These are phyloP conservation scores for Pterostichus niger DNA, from an alignment of 2,888 invertebrate species.

Conservation along the genomic window DNA sequence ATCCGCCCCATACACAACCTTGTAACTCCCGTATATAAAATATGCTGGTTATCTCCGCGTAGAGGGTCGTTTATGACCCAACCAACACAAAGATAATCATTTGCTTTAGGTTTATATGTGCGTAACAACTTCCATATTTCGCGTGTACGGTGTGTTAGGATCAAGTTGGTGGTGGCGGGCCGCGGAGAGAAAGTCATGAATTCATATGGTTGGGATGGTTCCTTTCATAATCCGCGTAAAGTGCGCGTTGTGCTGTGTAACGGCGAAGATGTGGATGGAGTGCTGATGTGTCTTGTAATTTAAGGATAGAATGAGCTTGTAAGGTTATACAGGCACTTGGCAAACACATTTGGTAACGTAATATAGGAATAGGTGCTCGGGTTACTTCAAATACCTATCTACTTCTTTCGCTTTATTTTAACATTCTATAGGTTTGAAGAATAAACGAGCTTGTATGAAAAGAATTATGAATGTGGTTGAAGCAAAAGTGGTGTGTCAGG, in stretches of 20 bases:
- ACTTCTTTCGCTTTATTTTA: too few relatives aligned
- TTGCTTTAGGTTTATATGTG: slow-evolving; percentile 39
- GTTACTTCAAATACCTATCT: too few relatives aligned
- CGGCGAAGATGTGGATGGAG: background rate
- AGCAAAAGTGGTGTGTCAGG: too few relatives aligned
- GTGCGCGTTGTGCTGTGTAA: background rate
- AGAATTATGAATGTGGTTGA: too few relatives aligned
- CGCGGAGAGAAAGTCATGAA: slow-evolving; percentile 32
- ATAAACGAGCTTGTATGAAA: too few relatives aligned
- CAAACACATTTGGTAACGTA: too few relatives aligned
- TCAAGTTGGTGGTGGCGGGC: background rate
- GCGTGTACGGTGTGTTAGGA: slow-evolving; percentile 13
- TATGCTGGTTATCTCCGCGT: slow-evolving; percentile 22
- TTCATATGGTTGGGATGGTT: slow-evolving; percentile 24
- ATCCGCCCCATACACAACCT: slow-evolving; percentile 1
- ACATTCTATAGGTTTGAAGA: too few relatives aligned
- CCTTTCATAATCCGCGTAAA: slow-evolving; percentile 49
- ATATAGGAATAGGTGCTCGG: too few relatives aligned
- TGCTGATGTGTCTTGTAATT: slow-evolving; percentile 18
- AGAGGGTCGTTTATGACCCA: slow-evolving; percentile 45
- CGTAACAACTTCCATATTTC: slow-evolving; percentile 53
- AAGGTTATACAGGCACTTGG: too few relatives aligned
- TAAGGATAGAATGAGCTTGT: background rate
- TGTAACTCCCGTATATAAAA: slow-evolving; percentile 9
- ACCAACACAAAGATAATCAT: slow-evolving; percentile 51